A percentile compares a stretch with the other conserved stretches of the same genome.
phyloP scores from a whole-genome alignment of 2,797 vertebrate genomes.

The Tamandua tetradactyla region DNA sequence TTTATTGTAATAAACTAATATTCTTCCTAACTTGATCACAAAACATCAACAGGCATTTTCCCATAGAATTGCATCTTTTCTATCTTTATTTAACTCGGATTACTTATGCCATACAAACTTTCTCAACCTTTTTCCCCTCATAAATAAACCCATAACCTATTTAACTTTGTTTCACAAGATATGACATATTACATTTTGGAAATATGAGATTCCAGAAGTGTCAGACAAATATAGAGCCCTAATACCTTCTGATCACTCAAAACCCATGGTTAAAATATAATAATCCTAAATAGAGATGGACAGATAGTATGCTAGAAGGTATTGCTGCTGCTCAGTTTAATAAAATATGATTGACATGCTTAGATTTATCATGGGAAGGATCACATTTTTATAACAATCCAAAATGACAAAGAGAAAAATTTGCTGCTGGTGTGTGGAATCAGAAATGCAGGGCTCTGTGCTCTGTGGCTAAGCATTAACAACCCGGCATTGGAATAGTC shows the following conservation, averaged over 20 bases:
- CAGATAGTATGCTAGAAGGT: conserved; percentile 79
- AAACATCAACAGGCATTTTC: conserved; percentile 23
- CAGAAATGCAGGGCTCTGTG: neutral
- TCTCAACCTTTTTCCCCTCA: conserved; percentile 23
- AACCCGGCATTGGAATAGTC: neutral
- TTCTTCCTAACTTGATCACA: conserved; percentile 20
- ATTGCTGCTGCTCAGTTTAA: conserved; percentile 84
- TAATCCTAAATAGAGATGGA: conserved; percentile 84
- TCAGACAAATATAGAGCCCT: conserved; percentile 65
- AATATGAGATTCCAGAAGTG: conserved; percentile 69
- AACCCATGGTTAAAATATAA: conserved; percentile 65
- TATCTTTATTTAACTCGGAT: conserved; percentile 65
- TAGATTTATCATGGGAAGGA: conserved; percentile 81
- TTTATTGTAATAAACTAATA: conserved; percentile 53
- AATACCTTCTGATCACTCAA: conserved; percentile 75
- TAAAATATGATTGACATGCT: conserved; percentile 85
- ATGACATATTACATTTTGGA: conserved; percentile 58
- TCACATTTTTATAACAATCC: conserved; percentile 80
- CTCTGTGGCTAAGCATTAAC: conserved; percentile 44
- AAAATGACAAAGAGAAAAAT: conserved; percentile 75
- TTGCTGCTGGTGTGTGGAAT: conserved; percentile 43
- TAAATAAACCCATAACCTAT: conserved; percentile 62
- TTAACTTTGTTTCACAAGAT: conserved; percentile 67
- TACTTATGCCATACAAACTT: neutral
- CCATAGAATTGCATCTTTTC: conserved; percentile 41